phyloP scores from a whole-genome alignment of 2,888 invertebrate genomes.

The Ochlodes sylvanus region DNA sequence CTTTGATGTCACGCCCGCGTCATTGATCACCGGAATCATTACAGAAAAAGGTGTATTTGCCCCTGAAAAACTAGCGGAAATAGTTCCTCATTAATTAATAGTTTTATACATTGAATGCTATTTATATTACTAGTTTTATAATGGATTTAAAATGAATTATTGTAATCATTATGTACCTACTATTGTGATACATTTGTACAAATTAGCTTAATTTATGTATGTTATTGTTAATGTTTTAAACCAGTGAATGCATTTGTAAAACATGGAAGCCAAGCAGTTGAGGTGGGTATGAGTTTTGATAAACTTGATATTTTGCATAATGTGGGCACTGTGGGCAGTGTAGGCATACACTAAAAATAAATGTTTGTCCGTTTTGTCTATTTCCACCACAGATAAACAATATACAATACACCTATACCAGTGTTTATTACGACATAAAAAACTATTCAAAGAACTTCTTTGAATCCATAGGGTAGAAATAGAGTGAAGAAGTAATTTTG shows the following conservation, averaged over 20 bases:
- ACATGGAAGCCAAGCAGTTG: neutral
- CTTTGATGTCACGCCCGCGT: conserved; percentile 98
- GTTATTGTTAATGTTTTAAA: conserved; percentile 14
- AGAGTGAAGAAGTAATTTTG: no score
- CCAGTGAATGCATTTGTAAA: conserved; percentile 14
- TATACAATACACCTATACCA: no score
- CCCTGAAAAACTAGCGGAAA: conserved; percentile 80
- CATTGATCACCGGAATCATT: conserved; percentile 96
- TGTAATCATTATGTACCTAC: conserved; percentile 2
- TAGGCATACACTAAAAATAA: no score
- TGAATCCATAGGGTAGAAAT: no score
- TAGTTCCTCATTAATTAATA: conserved; percentile 46
- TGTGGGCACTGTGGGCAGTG: no score
- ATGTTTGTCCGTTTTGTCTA: no score
- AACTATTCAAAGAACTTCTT: no score
- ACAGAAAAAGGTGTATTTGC: conserved; percentile 96
- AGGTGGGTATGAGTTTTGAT: neutral
- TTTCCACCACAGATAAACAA: no score
- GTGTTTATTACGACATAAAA: no score
- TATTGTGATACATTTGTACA: conserved; percentile 14
- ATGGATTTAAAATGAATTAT: conserved; percentile 12
- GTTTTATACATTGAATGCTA: neutral
- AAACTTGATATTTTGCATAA: no score
- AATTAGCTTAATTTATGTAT: conserved; percentile 13
- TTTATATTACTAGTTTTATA: conserved; percentile 10